Conservation (phyloP, 2,888 invertebrate genomes). For the Ariolimax columbianus region DNA sequence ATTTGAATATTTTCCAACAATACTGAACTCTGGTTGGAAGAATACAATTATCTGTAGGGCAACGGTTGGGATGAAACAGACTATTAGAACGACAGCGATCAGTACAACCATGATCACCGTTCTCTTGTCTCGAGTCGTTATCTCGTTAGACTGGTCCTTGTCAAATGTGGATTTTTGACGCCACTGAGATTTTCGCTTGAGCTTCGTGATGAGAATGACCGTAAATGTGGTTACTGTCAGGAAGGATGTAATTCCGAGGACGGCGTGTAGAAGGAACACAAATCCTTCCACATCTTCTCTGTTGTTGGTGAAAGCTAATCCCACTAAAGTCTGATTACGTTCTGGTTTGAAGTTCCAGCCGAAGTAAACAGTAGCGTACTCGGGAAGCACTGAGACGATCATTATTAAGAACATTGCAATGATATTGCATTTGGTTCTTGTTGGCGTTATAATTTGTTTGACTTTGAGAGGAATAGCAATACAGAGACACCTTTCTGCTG, state of each 20-base stretch:
- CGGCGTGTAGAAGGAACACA: background rate
- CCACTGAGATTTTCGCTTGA: slow-evolving; percentile 25
- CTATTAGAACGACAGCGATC: slow-evolving; percentile 5
- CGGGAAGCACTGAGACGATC: background rate
- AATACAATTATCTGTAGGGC: background rate
- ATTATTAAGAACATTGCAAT: background rate
- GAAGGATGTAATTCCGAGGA: background rate
- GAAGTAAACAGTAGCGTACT: slow-evolving; percentile 14
- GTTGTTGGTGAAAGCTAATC: background rate
- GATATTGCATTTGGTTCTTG: background rate
- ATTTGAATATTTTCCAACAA: slow-evolving; percentile 5
- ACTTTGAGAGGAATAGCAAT: slow-evolving; percentile 20
- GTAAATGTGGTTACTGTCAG: slow-evolving; percentile 1
- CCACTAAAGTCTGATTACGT: background rate
- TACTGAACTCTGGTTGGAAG: background rate
- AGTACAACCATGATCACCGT: slow-evolving; percentile 17
- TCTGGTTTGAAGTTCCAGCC: slow-evolving; percentile 3
- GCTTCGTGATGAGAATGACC: background rate
- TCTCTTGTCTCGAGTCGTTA: slow-evolving; percentile 1
- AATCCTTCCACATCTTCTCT: background rate
- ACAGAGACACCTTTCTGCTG: slow-evolving; percentile 23
- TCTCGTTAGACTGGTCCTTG: background rate
- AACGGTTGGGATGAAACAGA: slow-evolving; percentile 3
- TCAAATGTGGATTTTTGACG: slow-evolving; percentile 13
- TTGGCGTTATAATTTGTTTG: slow-evolving; percentile 27